These are phyloP conservation scores for Dunckerocampus dactyliophorus DNA, from an alignment of 2,113 vertebrate species.

Conservation along the genomic window DNA sequence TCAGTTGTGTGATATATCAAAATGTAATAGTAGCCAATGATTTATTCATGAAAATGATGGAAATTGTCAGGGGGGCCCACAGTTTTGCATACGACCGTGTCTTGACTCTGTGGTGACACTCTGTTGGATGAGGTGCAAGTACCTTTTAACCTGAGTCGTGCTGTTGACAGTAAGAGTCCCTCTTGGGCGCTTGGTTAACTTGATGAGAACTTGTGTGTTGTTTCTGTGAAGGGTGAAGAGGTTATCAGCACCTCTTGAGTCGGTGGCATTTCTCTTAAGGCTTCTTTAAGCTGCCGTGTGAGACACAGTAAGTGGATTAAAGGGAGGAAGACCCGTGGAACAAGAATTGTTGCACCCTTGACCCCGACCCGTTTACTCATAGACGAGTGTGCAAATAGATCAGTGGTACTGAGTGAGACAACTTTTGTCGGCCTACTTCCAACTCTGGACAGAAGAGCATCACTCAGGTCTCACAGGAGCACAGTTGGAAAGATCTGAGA, in stretches of 20 bases:
- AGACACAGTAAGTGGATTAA: slow-evolving; percentile 33
- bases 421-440: slow-evolving; percentile 20
- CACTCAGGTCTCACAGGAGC: slow-evolving; percentile 35
- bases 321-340: slow-evolving; percentile 20
- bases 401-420: slow-evolving; percentile 34
- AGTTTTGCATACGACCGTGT: too few relatives aligned
- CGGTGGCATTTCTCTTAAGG: neutral
- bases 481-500: slow-evolving; percentile 34
- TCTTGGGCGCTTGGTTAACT: neutral
- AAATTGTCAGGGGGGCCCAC: too few relatives aligned
- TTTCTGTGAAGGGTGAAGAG: slow-evolving; percentile 15
- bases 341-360: slow-evolving; percentile 29
- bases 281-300: slow-evolving; percentile 23
- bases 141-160: too few relatives aligned
- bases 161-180: neutral
- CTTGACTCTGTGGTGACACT: too few relatives aligned
- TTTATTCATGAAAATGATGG: too few relatives aligned
- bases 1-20: too few relatives aligned
- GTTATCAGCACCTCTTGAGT: slow-evolving; percentile 14
- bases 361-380: slow-evolving; percentile 24
- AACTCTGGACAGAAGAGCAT: too few relatives aligned
- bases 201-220: neutral
- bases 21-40: too few relatives aligned
- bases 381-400: slow-evolving; percentile 44
- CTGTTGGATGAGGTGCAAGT: too few relatives aligned